Conservation (phyloP, 2,113 vertebrate genomes). For the Gymnogyps californianus region DNA sequence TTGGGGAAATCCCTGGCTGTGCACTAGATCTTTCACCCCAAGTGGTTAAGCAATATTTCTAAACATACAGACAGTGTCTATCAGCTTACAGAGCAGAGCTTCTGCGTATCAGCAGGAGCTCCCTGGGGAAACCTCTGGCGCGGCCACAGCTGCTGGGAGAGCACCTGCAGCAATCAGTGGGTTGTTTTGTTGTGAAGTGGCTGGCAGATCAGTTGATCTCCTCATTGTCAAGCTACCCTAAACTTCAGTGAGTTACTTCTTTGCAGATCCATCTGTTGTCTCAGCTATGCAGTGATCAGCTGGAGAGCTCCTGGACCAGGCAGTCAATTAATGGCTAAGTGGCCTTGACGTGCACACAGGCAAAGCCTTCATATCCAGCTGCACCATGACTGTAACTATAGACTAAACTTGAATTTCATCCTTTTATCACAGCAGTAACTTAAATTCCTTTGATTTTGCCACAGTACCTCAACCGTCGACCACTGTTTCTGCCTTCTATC, state of each 20-base stretch:
- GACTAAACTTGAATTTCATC: background rate
- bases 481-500: background rate
- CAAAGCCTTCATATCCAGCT: background rate
- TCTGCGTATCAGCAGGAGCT: background rate
- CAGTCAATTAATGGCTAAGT: background rate
- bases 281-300: background rate
- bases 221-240: accelerated
- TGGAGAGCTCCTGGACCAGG: background rate
- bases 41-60: background rate
- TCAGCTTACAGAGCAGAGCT: background rate
- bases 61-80: background rate
- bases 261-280: background rate
- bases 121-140: background rate
- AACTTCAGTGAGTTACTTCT: background rate
- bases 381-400: background rate
- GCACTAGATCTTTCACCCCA: background rate
- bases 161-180: background rate
- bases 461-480: accelerated
- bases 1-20: background rate
- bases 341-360: background rate
- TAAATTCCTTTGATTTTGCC: background rate
- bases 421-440: background rate
- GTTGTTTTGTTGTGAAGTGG: background rate
- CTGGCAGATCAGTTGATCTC: background rate
- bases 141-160: background rate